phyloP scores from a whole-genome alignment of 2,797 vertebrate species.

The Discoglossus pictus region DNA sequence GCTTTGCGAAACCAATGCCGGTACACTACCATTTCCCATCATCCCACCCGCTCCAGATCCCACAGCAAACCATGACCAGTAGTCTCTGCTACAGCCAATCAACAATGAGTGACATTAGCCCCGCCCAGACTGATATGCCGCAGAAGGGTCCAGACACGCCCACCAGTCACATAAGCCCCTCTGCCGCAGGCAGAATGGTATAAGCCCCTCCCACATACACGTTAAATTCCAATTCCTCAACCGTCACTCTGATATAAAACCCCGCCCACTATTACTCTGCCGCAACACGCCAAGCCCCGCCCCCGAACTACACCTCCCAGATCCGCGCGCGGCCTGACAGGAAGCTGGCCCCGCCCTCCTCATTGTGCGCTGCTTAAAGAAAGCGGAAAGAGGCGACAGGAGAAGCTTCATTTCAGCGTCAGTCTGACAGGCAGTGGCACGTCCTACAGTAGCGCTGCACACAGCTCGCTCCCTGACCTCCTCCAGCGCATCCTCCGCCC shows the following conservation, averaged over 20 bases:
- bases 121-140: neutral
- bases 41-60: too few species aligned
- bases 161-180: neutral
- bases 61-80: too few species aligned
- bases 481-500: neutral
- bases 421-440: slow-evolving; percentile 24
- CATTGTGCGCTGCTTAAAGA: slow-evolving; percentile 48
- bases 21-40: too few species aligned
- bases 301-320: slow-evolving; percentile 20
- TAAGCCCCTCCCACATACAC: too few species aligned
- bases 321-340: neutral
- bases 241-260: too few species aligned
- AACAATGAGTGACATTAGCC: neutral
- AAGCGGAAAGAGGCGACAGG: slow-evolving; percentile 38
- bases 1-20: too few species aligned
- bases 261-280: too few species aligned
- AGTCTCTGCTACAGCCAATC: too few species aligned
- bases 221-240: too few species aligned
- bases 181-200: too few species aligned
- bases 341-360: slow-evolving; percentile 31
- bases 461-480: neutral
- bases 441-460: too few species aligned
- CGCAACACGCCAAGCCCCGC: neutral
- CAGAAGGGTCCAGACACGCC: too few species aligned
- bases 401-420: slow-evolving; percentile 37